Conservation (phyloP, 2,113 vertebrate genomes). For the Grammomys dolichurus region DNA sequence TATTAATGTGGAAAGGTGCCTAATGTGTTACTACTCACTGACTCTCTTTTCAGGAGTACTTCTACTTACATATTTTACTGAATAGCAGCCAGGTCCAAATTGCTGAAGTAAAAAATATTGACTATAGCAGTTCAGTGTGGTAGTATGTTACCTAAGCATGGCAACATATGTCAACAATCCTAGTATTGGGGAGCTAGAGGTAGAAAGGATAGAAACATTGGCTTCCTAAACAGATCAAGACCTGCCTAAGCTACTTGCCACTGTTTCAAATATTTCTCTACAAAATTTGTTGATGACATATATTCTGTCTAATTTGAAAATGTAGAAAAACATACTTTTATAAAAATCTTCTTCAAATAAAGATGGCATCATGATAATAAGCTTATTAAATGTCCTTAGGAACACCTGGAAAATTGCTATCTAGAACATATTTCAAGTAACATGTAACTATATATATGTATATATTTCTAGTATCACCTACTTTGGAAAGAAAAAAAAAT, state of each 20-base stretch:
- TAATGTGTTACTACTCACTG: background rate
- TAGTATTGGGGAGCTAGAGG: background rate
- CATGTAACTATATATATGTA: background rate
- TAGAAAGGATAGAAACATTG: background rate
- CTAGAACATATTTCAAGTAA: conserved; percentile 43
- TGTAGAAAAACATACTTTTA: background rate
- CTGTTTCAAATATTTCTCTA: background rate
- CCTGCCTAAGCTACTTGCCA: background rate
- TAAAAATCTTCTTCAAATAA: conserved; percentile 41
- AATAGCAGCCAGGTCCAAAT: background rate
- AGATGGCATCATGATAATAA: background rate
- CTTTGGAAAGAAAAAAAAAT: background rate
- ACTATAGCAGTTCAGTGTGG: background rate
- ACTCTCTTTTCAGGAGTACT: background rate
- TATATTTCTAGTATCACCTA: background rate
- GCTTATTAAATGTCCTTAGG: conserved; percentile 36
- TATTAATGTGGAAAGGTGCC: conserved; percentile 8
- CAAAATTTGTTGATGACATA: background rate
- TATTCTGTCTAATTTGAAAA: background rate
- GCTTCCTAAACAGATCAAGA: background rate
- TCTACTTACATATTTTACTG: conserved; percentile 1
- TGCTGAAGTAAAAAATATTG: background rate
- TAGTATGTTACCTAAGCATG: background rate
- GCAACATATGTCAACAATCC: background rate
- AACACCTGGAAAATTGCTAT: background rate